Evolutionary conservation across 2,113 vertebrate species (phyloP).

Genomic region (Eulemur rufifrons): DNA sequence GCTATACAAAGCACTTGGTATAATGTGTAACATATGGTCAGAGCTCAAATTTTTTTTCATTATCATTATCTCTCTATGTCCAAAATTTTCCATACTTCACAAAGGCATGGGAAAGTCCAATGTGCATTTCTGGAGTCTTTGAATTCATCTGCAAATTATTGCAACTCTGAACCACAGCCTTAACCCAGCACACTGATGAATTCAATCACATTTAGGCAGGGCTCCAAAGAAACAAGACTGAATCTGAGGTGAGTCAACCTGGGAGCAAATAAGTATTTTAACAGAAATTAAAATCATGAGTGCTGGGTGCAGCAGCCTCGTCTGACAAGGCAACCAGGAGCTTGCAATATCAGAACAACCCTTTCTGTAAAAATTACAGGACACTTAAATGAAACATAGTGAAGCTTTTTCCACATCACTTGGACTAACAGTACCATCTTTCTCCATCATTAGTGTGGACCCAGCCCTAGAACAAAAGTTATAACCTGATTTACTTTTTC

Average conservation of each 20-base stretch:
- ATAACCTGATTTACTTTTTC: not conserved
- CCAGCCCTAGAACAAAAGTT: not conserved
- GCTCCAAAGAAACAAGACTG: not conserved
- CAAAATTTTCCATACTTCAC: not conserved
- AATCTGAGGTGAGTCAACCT: not conserved
- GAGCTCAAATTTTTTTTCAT: not conserved
- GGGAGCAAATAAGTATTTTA: not conserved
- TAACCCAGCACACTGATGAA: not conserved
- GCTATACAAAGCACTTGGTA: not conserved
- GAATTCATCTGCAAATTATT: not conserved
- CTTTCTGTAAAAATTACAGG: not conserved
- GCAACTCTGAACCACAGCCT: not conserved
- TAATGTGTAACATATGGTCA: not conserved
- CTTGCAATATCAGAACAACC: not conserved
- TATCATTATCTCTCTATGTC: not conserved
- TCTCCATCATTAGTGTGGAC: not conserved
- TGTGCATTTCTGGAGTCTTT: not conserved
- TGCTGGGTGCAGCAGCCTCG: not conserved
- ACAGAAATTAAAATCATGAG: not conserved
- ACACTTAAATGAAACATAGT: conserved; percentile 10
- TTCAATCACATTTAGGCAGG: not conserved
- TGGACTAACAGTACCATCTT: not conserved
- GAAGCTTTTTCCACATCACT: not conserved
- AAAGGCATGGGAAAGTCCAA: not conserved
- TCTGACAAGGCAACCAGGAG: not conserved